Conservation (phyloP, 2,113 vertebrate species). For the Oryzias woworae region DNA sequence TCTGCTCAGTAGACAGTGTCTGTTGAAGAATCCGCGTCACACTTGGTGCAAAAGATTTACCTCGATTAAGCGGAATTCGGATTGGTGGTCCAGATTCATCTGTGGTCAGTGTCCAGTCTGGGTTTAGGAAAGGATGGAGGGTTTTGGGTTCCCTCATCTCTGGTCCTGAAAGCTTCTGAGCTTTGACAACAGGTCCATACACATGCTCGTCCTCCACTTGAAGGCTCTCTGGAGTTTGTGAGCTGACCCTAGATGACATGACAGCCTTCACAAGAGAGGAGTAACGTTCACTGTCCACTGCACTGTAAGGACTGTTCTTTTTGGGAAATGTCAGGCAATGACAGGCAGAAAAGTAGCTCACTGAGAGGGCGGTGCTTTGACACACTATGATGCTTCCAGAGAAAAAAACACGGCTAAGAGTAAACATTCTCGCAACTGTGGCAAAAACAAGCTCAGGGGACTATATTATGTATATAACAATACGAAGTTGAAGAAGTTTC, state of each 20-base stretch:
- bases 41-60: constrained; percentile 72
- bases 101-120: constrained; percentile 43
- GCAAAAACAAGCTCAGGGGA: not conserved
- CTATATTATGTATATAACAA: not conserved
- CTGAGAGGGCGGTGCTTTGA: constrained; percentile 30
- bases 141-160: constrained; percentile 62
- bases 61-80: constrained; percentile 75
- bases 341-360: constrained; percentile 69
- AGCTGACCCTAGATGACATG: constrained; percentile 74
- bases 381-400: constrained; percentile 20
- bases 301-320: constrained; percentile 82
- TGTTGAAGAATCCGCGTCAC: constrained; percentile 90
- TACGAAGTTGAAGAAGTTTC: not conserved
- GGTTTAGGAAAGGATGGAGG: constrained; percentile 78
- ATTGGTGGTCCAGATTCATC: constrained; percentile 56
- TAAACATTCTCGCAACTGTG: constrained; percentile 55
- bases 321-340: constrained; percentile 63
- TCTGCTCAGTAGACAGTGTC: constrained; percentile 85
- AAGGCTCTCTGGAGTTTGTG: constrained; percentile 82
- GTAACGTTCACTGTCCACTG: constrained; percentile 84
- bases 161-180: constrained; percentile 37
- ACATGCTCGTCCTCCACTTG: constrained; percentile 80
- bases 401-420: constrained; percentile 36
- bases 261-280: constrained; percentile 83
- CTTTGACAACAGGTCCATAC: constrained; percentile 81